Percentiles rank a stretch among this genome's conserved stretches.
Evolutionary conservation across 2,888 invertebrate genomes (phyloP).

Genomic region (Phorcus lineatus): DNA sequence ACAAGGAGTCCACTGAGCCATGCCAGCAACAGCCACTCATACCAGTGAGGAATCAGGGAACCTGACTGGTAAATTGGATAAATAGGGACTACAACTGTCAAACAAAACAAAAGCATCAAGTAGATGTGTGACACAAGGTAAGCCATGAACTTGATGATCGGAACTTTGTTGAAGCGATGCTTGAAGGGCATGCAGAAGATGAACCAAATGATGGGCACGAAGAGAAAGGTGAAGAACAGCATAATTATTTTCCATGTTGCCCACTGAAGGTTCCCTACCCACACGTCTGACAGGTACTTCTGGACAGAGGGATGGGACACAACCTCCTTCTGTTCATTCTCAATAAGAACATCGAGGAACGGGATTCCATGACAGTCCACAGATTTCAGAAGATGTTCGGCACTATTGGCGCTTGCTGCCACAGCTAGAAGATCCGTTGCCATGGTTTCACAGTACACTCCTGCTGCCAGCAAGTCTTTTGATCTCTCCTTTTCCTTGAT

Average conservation of each 20-base stretch:
- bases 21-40: constrained; percentile 95
- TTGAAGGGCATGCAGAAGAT: constrained; percentile 95
- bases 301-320: constrained; percentile 97
- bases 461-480: constrained; percentile 95
- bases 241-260: constrained; percentile 94
- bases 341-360: constrained; percentile 96
- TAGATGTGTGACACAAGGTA: constrained; percentile 99
- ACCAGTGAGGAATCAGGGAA: constrained; percentile 90
- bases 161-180: constrained; percentile 97
- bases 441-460: constrained; percentile 97
- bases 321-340: constrained; percentile 97
- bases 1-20: constrained; percentile 96
- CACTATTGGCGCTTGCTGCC: constrained; percentile 94
- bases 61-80: constrained; percentile 73
- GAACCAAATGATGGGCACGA: constrained; percentile 96
- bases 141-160: constrained; percentile 99
- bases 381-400: constrained; percentile 94
- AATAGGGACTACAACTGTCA: constrained; percentile 80
- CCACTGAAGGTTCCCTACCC: constrained; percentile 98
- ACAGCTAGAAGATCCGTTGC: constrained; percentile 95
- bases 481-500: constrained; percentile 98
- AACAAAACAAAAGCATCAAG: constrained; percentile 92
- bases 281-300: constrained; percentile 93
- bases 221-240: constrained; percentile 86
- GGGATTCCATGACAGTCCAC: constrained; percentile 95